phyloP scores from a whole-genome alignment of 2,113 vertebrate genomes.

The Lampris incognitus region DNA sequence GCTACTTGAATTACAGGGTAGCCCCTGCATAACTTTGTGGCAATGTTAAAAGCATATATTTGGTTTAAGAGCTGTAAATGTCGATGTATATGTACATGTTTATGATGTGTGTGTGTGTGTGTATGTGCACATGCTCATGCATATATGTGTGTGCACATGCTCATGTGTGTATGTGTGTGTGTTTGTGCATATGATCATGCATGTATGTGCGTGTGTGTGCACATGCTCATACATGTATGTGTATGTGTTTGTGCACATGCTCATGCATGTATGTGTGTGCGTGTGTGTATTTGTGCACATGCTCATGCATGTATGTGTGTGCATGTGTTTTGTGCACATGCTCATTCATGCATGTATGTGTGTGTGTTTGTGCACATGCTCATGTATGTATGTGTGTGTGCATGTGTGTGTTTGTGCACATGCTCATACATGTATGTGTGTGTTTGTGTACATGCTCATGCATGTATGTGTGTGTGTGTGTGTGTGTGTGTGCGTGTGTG shows the following conservation, averaged over 20 bases:
- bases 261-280: neutral
- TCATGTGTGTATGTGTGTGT: too few relatives aligned
- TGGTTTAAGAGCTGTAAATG: neutral
- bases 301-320: neutral
- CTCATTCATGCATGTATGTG: too few relatives aligned
- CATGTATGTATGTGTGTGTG: too few relatives aligned
- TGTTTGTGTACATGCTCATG: neutral
- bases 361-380: too few relatives aligned
- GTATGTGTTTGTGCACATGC: too few relatives aligned
- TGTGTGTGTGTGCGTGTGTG: conserved; percentile 11
- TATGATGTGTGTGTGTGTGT: conserved; percentile 1
- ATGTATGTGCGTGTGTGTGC: neutral
- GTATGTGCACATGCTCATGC: neutral
- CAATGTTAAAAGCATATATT: neutral
- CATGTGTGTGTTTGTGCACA: too few relatives aligned
- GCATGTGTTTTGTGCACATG: neutral
- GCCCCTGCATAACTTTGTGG: neutral
- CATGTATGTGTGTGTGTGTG: neutral
- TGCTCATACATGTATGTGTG: too few relatives aligned
- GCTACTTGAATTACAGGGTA: too few relatives aligned
- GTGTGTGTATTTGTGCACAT: neutral
- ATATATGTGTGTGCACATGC: neutral
- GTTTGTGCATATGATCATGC: too few relatives aligned
- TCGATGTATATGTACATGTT: neutral
- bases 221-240: too few relatives aligned